Conservation (phyloP, 2,113 vertebrate genomes). For the Urocolius indicus region DNA sequence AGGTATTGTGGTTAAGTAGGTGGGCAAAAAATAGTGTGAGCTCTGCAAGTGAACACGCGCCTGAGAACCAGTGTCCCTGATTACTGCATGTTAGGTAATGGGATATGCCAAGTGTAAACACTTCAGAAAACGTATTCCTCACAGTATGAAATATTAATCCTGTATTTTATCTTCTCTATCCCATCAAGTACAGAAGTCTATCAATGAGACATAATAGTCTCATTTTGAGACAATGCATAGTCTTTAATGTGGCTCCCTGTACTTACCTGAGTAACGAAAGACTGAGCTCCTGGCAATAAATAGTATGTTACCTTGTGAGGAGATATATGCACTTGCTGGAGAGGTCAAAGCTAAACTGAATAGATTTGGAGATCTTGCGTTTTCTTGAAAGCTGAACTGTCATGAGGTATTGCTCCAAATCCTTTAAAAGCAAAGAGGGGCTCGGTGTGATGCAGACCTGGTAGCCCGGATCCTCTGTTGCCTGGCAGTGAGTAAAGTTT, state of each 20-base stretch:
- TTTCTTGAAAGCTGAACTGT: background rate
- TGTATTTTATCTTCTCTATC: background rate
- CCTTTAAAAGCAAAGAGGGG: background rate
- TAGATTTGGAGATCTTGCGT: background rate
- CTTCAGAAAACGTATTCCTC: background rate
- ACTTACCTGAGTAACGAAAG: background rate
- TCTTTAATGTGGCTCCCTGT: background rate
- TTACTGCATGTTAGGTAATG: background rate
- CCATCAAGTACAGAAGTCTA: background rate
- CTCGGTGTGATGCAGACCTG: background rate
- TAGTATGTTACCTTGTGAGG: background rate
- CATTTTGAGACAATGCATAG: background rate
- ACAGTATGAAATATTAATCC: background rate
- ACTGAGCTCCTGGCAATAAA: background rate
- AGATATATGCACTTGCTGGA: fast-evolving
- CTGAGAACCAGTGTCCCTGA: background rate
- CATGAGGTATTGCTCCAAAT: background rate
- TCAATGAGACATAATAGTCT: background rate
- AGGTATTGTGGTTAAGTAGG: background rate
- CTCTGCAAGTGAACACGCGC: fast-evolving
- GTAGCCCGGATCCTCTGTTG: background rate
- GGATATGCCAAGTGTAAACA: fast-evolving
- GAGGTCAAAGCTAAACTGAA: background rate
- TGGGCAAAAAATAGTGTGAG: background rate
- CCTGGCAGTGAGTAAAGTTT: background rate